These are phyloP conservation scores for Protonemura montana DNA, from an alignment of 2,888 invertebrate genomes.

Conservation along the genomic window DNA sequence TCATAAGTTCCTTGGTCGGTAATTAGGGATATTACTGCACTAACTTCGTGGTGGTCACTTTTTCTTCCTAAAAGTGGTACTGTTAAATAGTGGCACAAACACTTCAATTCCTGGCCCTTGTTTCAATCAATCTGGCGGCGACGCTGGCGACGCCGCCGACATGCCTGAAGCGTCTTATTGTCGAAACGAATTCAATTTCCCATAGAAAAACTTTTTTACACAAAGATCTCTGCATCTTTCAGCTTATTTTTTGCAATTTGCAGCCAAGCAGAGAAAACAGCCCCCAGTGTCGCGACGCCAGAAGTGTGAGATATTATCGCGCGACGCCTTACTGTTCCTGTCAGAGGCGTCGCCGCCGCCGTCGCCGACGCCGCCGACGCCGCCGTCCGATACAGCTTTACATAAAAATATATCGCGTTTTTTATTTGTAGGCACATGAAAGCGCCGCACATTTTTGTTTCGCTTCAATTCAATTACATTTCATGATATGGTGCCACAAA, in stretches of 20 bases:
- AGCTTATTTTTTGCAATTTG: neutral
- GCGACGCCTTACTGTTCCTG: conserved; percentile 25
- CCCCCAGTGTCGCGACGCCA: neutral
- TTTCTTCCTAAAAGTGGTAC: neutral
- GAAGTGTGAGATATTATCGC: conserved; percentile 28
- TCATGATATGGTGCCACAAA: conserved; percentile 5
- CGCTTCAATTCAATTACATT: neutral
- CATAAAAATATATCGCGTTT: neutral
- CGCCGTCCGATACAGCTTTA: conserved; percentile 8
- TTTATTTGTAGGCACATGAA: neutral
- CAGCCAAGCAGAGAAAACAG: conserved; percentile 4
- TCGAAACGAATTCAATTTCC: neutral
- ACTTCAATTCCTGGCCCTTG: neutral
- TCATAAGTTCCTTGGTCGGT: neutral
- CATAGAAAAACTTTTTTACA: neutral
- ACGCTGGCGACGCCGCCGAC: neutral
- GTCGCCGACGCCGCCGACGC: neutral
- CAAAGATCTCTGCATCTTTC: neutral
- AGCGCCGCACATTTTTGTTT: neutral
- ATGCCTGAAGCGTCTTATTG: neutral
- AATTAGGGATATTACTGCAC: neutral
- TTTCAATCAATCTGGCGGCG: neutral
- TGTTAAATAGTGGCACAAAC: neutral
- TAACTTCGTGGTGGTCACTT: neutral
- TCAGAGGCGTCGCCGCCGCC: conserved; percentile 4